Base-by-base conservation (phyloP, 2,113 vertebrate species). In the Jaculus jaculus region DNA sequence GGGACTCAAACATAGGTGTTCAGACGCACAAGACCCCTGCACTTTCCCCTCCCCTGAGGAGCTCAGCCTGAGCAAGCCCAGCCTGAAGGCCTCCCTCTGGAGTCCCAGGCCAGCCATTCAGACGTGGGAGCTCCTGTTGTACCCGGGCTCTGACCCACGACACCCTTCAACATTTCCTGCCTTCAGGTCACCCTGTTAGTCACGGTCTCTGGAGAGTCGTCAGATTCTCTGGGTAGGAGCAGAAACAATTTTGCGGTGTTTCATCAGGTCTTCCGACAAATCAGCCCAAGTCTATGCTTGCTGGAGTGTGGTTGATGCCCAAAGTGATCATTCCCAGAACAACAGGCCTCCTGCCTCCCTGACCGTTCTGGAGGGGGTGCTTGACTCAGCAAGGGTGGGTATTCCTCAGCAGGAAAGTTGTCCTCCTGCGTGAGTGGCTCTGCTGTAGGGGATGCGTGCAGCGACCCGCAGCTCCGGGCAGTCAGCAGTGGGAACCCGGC, bases 251-350 rank as follows among this genome's bases (percentile, higher is more conserved):
- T 0, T 32, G 51, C n/a, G 34, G 26, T 5, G 2, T 83, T 83
- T 39, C 58, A 21, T 87, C 84, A 30, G 58, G 32, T 58, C 9
- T 0, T 37, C 86, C 32, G 74, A 90, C 86, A 60, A 72, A 92
- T 83, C 77, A n/a, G 21, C 74, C 73, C 71, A 85, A 92, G 88
- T 71, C 90, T 1, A 5, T n/a, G 61, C 89, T 90, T 93, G 65
- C 91, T 54, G 65, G 78, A 17, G 7, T 77, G 89, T 37, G 60
- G 73, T 1, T 24, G 34, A 47, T 87, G 77, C 87, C 94, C 79
- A 92, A 68, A 92, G 82, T 54, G 87, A n/a, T 30, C 4, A 39
- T 91, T 39, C 72, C 63, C 93, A 65, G 92, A 75, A 68, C 60
- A 34, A 21, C 51, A 79, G 72, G 47, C 73, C 39, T 82, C 92